A percentile compares a stretch with the other conserved stretches of the same genome.
These are phyloP conservation scores for Anguilla rostrata DNA, from an alignment of 2,113 vertebrate genomes.

Conservation along the genomic window DNA sequence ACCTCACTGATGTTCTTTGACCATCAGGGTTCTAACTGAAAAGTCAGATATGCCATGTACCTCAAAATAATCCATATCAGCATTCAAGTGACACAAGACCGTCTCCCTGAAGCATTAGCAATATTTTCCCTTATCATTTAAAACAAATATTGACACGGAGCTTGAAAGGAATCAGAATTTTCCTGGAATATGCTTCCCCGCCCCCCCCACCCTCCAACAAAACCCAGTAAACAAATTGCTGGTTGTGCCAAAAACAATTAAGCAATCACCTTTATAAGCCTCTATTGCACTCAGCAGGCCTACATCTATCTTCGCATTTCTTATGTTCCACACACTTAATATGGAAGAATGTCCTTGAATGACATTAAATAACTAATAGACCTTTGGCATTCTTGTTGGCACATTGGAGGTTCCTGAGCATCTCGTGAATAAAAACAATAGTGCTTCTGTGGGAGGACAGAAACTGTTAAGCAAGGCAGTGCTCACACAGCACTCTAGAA, in stretches of 20 bases:
- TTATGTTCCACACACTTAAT: background rate
- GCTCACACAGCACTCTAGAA: background rate
- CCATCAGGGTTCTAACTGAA: constrained; percentile 56
- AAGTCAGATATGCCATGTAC: constrained; percentile 62
- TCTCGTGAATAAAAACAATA: background rate
- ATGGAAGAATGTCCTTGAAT: background rate
- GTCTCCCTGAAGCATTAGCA: background rate
- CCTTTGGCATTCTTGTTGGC: background rate
- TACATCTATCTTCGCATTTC: background rate
- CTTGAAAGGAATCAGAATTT: background rate
- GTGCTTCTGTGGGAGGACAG: background rate
- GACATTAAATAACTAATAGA: background rate
- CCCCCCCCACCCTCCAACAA: no score
- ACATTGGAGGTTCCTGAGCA: background rate
- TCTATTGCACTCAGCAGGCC: background rate
- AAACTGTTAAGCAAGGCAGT: background rate
- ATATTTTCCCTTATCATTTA: constrained; percentile 4
- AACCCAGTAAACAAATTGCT: background rate
- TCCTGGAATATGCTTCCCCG: background rate
- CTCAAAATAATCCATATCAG: constrained; percentile 52
- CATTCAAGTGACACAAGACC: background rate
- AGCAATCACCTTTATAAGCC: background rate
- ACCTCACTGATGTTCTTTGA: constrained; percentile 55
- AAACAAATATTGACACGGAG: background rate
- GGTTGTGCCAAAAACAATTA: background rate